phyloP scores from a whole-genome alignment of 2,888 invertebrate species.

The Epinotia nisella region DNA sequence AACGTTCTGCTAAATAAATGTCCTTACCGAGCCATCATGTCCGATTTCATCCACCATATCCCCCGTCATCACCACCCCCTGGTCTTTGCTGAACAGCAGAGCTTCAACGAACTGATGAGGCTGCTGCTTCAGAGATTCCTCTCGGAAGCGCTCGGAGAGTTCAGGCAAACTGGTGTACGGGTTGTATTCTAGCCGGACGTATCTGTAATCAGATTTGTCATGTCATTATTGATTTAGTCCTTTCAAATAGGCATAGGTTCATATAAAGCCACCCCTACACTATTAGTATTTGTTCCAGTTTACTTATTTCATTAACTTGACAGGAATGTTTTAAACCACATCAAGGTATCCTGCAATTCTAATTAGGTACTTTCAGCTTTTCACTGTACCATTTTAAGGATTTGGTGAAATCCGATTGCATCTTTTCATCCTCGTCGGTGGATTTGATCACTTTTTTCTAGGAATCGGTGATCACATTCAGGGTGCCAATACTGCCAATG shows the following conservation, averaged over 20 bases:
- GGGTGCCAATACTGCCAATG: too few relatives aligned
- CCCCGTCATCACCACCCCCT: conserved; percentile 91
- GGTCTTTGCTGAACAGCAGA: conserved; percentile 86
- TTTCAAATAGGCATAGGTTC: not conserved
- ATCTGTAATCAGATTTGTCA: conserved; percentile 65
- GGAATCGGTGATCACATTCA: too few relatives aligned
- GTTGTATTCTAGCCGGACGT: conserved; percentile 87
- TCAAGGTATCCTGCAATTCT: too few relatives aligned
- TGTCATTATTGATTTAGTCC: not conserved
- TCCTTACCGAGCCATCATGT: conserved; percentile 81
- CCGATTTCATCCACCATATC: conserved; percentile 87
- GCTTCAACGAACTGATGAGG: conserved; percentile 91
- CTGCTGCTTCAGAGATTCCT: conserved; percentile 76
- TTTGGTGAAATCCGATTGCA: too few relatives aligned
- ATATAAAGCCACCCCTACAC: not conserved
- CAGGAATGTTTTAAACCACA: too few relatives aligned
- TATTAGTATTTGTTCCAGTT: too few relatives aligned
- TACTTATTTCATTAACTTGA: too few relatives aligned
- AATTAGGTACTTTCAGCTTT: too few relatives aligned
- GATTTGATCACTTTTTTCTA: not conserved
- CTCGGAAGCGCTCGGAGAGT: conserved; percentile 77
- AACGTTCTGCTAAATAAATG: not conserved
- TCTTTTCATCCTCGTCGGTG: too few relatives aligned
- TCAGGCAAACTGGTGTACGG: conserved; percentile 85
- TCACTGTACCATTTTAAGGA: too few relatives aligned